Evolutionary conservation across 2,797 vertebrate genomes (phyloP).

Genomic region (Lagocephalus sceleratus): DNA sequence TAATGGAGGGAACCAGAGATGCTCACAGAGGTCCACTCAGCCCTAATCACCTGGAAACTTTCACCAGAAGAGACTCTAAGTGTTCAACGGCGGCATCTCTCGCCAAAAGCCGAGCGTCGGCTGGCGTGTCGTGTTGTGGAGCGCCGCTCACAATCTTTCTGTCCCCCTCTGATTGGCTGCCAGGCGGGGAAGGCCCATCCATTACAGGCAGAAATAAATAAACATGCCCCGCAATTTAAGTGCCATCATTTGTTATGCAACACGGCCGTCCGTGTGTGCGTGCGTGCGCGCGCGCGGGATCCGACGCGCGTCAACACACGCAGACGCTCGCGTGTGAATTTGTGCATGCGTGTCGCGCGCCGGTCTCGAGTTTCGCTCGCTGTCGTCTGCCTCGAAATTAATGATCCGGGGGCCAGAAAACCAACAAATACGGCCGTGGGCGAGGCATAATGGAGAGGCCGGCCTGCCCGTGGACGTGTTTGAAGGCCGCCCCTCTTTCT

Average conservation of each 20-base stretch:
- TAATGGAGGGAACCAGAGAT: constrained; percentile 59
- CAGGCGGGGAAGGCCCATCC: constrained; percentile 60
- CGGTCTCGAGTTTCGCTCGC: constrained; percentile 69
- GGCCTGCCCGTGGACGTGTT: constrained; percentile 65
- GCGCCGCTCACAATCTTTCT: constrained; percentile 49
- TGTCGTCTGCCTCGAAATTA: constrained; percentile 72
- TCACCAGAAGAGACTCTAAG: background rate
- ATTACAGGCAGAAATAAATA: constrained; percentile 75
- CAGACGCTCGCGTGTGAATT: constrained; percentile 20
- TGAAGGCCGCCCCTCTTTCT: constrained; percentile 71
- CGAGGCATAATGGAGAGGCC: constrained; percentile 59
- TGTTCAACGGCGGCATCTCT: background rate
- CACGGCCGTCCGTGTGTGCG: constrained; percentile 4
- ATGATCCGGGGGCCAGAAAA: constrained; percentile 74
- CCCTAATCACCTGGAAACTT: background rate
- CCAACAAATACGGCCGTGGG: constrained; percentile 73
- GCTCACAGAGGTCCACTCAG: constrained; percentile 4
- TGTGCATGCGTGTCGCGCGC: constrained; percentile 32
- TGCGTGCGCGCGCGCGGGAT: constrained; percentile 21
- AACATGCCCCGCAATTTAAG: constrained; percentile 74
- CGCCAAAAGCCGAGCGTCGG: constrained; percentile 13
- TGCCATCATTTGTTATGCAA: constrained; percentile 79
- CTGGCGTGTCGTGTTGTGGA: constrained; percentile 30
- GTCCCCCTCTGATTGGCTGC: constrained; percentile 64
- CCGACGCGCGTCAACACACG: constrained; percentile 23